These are phyloP conservation scores for Pygocentrus nattereri DNA, from an alignment of 2,797 vertebrate genomes.

Conservation along the genomic window DNA sequence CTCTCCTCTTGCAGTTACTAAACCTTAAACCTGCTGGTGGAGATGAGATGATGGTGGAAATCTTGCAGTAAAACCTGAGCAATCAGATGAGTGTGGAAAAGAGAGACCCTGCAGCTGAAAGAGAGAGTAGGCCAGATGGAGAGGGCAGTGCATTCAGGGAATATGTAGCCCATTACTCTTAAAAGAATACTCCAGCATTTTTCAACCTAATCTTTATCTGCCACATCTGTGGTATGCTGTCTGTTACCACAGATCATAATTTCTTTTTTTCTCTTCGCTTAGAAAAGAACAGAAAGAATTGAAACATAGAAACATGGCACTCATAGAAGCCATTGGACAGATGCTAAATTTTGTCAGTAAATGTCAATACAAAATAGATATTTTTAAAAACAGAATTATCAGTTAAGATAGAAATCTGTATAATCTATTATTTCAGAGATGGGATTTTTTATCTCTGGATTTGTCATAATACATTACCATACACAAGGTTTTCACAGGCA, in stretches of 20 bases:
- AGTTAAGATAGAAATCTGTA: too few species aligned
- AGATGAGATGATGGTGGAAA: neutral
- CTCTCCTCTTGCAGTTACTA: constrained; percentile 16
- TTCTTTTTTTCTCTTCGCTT: neutral
- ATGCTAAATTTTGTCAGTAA: neutral
- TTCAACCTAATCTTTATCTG: neutral
- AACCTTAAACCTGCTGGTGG: neutral
- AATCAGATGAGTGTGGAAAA: constrained; percentile 29
- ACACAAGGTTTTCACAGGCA: too few species aligned
- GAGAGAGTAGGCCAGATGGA: constrained; percentile 13
- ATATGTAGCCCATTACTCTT: neutral
- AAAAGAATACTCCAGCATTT: neutral
- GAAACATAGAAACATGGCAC: neutral
- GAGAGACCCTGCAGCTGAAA: constrained; percentile 35
- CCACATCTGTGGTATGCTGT: neutral
- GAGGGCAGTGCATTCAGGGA: neutral
- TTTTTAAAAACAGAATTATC: too few species aligned
- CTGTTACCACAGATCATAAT: too few species aligned
- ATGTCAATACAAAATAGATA: too few species aligned
- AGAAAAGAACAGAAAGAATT: neutral
- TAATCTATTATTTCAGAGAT: too few species aligned
- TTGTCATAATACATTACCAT: too few species aligned
- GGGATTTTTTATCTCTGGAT: too few species aligned
- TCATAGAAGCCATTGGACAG: neutral
- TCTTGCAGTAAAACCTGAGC: constrained; percentile 25